Conservation (phyloP, 2,113 vertebrate species). For the Plotosus lineatus region DNA sequence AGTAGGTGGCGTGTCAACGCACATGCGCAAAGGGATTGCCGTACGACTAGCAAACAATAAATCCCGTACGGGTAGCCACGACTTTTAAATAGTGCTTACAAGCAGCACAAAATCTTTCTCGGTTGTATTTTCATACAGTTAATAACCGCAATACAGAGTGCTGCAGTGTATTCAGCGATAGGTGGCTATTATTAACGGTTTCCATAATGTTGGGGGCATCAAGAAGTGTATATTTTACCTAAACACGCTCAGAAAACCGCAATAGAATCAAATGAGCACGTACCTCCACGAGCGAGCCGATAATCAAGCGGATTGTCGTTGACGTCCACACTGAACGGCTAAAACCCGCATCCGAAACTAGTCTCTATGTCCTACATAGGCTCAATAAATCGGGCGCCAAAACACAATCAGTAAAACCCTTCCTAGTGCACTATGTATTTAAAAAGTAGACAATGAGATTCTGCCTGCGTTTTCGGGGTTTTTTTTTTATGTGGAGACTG, state of each 20-base stretch:
- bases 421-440: neutral
- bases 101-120: too few relatives aligned
- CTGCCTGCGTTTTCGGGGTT: neutral
- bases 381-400: neutral
- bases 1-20: too few relatives aligned
- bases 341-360: neutral
- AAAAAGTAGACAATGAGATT: neutral
- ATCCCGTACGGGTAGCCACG: too few relatives aligned
- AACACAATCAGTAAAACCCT: too few relatives aligned
- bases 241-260: neutral
- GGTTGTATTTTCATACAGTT: too few relatives aligned
- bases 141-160: too few relatives aligned
- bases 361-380: neutral
- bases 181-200: too few relatives aligned
- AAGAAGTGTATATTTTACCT: neutral
- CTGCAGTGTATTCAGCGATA: too few relatives aligned
- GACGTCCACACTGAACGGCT: neutral
- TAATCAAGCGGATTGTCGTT: neutral
- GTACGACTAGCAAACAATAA: too few relatives aligned
- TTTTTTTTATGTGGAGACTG: neutral
- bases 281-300: conserved; percentile 2
- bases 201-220: neutral
- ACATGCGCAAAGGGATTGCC: too few relatives aligned
- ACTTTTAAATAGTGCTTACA: too few relatives aligned
- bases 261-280: neutral